phyloP scores from a whole-genome alignment of 1,140 invertebrate species.

The Nomia melanderi region DNA sequence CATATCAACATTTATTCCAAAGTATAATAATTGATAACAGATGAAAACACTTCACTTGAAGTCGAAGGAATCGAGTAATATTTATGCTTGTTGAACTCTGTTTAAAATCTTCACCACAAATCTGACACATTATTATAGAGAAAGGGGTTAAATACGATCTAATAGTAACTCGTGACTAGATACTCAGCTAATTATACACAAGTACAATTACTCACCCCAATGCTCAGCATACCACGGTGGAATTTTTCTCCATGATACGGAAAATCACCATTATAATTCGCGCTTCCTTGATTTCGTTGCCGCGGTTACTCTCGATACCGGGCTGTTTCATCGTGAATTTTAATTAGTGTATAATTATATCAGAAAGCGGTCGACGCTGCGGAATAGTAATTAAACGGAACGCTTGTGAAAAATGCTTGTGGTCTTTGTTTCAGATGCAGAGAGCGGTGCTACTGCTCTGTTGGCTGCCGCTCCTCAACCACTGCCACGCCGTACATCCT shows the following conservation, averaged over 20 bases:
- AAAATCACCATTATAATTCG: slow-evolving; percentile 14
- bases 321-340: slow-evolving; percentile 2
- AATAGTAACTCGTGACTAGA: no score
- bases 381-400: slow-evolving; percentile 30
- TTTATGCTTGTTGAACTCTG: no score
- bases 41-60: no score
- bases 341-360: slow-evolving; percentile 40
- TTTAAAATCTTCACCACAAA: no score
- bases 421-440: slow-evolving; percentile 76
- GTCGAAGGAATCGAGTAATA: no score
- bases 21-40: no score
- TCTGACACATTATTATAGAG: no score
- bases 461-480: slow-evolving; percentile 79
- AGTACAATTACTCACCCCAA: no score
- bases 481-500: slow-evolving; percentile 80
- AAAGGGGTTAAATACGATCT: no score
- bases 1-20: no score
- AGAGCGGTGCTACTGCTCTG: slow-evolving; percentile 79
- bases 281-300: slow-evolving; percentile 9
- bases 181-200: no score
- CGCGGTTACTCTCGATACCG: neutral
- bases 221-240: neutral
- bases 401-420: slow-evolving; percentile 10
- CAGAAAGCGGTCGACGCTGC: neutral
- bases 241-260: no score